phyloP scores from a whole-genome alignment of 2,113 vertebrate genomes.

The Procapra przewalskii region DNA sequence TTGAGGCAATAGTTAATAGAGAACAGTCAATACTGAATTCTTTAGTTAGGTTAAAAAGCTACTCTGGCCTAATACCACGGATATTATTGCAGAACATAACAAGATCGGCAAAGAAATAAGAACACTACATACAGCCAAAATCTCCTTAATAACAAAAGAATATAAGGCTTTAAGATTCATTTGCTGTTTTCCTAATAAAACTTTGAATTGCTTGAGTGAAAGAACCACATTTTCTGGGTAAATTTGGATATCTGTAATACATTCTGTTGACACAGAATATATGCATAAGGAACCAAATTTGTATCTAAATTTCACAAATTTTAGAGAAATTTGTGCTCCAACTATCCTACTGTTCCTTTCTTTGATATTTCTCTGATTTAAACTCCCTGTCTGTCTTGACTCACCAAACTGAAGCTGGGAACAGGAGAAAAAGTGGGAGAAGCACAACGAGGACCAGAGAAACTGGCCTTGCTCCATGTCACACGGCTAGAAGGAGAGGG shows the following conservation, averaged over 20 bases:
- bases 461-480: not conserved
- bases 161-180: not conserved
- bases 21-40: not conserved
- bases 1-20: not conserved
- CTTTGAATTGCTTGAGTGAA: not conserved
- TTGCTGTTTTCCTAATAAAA: not conserved
- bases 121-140: not conserved
- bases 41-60: not conserved
- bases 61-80: rapidly evolving
- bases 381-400: not conserved
- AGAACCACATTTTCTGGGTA: not conserved
- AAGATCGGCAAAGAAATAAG: not conserved
- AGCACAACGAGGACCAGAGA: not conserved
- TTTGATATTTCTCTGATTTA: not conserved
- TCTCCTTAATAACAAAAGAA: not conserved
- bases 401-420: not conserved
- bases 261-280: not conserved
- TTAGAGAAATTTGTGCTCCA: not conserved
- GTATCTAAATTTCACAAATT: not conserved
- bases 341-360: not conserved
- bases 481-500: not conserved
- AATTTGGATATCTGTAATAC: not conserved
- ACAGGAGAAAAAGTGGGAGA: not conserved
- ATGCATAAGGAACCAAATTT: not conserved
- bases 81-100: not conserved